Conservation (phyloP, 1,140 invertebrate species). For the Plectrocnemia conspersa region DNA sequence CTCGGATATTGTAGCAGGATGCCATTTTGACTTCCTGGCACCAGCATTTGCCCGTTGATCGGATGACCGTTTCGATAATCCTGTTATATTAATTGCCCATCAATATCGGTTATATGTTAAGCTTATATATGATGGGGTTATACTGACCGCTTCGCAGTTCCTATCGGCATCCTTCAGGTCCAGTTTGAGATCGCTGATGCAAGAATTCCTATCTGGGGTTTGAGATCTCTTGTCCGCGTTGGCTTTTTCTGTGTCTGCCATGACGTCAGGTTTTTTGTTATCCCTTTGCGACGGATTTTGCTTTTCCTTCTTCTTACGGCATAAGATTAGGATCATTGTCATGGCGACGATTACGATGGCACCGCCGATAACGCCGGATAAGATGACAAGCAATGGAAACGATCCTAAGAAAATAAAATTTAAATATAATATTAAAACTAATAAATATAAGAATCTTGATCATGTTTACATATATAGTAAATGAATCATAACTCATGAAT, state of each 20-base stretch:
- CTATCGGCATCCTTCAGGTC: conserved; percentile 73
- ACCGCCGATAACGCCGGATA: conserved; percentile 60
- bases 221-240: conserved; percentile 66
- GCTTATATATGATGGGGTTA: conserved; percentile 1
- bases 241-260: conserved; percentile 34
- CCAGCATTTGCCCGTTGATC: conserved; percentile 70
- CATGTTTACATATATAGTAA: no score
- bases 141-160: conserved; percentile 54
- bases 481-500: no score
- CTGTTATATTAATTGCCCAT: conserved; percentile 20
- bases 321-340: conserved; percentile 62
- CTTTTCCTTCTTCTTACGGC: conserved; percentile 54
- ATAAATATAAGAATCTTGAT: no score
- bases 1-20: conserved; percentile 59
- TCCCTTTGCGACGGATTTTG: conserved; percentile 37
- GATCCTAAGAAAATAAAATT: conserved; percentile 52
- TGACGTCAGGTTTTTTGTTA: conserved; percentile 49
- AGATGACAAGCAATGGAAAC: conserved; percentile 59
- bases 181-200: conserved; percentile 85
- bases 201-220: conserved; percentile 76
- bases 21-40: conserved; percentile 57
- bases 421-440: no score
- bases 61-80: conserved; percentile 44
- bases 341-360: conserved; percentile 58
- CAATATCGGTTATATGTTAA: not conserved